Evolutionary conservation across 2,888 invertebrate species (phyloP).

Genomic region (Nezara viridula): DNA sequence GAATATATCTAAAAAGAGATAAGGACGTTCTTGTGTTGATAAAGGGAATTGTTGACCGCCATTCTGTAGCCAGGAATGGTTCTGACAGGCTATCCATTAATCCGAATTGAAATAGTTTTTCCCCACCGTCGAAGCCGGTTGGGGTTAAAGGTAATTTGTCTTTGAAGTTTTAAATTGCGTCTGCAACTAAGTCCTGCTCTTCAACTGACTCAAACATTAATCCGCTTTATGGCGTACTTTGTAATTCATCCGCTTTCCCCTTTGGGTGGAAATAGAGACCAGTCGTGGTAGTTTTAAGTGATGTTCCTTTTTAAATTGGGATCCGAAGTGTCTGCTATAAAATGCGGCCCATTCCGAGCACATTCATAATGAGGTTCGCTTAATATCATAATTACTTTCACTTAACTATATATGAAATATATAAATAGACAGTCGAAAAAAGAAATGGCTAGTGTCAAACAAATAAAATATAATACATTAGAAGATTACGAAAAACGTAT

Average conservation of each 20-base stretch:
- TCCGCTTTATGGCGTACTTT: conserved; percentile 26
- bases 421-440: no score
- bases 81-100: conserved; percentile 49
- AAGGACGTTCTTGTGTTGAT: conserved; percentile 10
- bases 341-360: background rate
- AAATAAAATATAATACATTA: no score
- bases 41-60: conserved; percentile 7
- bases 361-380: background rate
- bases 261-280: background rate
- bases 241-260: conserved; percentile 1
- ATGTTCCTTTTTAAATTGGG: background rate
- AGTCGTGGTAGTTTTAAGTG: background rate
- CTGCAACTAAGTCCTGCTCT: conserved; percentile 29
- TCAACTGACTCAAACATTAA: conserved; percentile 28
- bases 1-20: background rate
- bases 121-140: conserved; percentile 1
- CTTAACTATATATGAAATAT: no score
- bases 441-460: no score
- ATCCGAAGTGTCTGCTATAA: background rate
- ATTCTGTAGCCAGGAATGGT: conserved; percentile 32
- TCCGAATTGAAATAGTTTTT: conserved; percentile 48
- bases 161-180: conserved; percentile 42
- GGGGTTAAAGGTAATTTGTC: conserved; percentile 47
- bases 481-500: no score
- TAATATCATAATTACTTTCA: no score